phyloP scores from a whole-genome alignment of 1,140 invertebrate species.

The Hyposmocoma kahamanoa region DNA sequence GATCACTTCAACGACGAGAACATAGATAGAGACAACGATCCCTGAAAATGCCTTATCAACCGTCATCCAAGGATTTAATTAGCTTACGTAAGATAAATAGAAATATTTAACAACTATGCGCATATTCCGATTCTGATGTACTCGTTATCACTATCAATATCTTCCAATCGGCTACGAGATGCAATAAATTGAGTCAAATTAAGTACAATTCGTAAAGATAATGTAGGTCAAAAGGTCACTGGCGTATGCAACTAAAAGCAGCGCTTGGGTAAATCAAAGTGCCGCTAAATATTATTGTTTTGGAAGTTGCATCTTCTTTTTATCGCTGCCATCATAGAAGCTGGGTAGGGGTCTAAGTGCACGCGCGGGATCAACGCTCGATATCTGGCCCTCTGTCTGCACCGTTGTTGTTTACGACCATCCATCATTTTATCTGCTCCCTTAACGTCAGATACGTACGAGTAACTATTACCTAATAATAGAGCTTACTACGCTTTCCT shows the following conservation, averaged over 20 bases:
- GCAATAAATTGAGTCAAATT: too few relatives aligned
- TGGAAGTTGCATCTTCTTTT: slow-evolving; percentile 5
- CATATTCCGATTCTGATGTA: too few relatives aligned
- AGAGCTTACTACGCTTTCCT: slow-evolving; percentile 28
- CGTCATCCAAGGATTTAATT: too few relatives aligned
- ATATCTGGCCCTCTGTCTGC: slow-evolving; percentile 43
- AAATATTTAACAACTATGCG: too few relatives aligned
- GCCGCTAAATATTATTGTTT: slow-evolving; percentile 2
- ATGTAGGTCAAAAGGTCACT: neutral
- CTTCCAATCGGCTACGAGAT: too few relatives aligned
- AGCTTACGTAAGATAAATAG: too few relatives aligned
- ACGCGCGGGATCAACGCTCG: slow-evolving; percentile 53
- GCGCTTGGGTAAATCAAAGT: slow-evolving; percentile 7
- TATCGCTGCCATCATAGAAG: slow-evolving; percentile 26
- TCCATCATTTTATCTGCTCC: slow-evolving; percentile 46
- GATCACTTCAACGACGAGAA: slow-evolving; percentile 34
- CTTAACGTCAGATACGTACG: too few relatives aligned
- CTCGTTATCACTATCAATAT: too few relatives aligned
- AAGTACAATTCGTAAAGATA: too few relatives aligned
- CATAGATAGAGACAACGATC: slow-evolving; percentile 25
- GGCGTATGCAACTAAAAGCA: neutral
- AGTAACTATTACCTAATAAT: slow-evolving; percentile 58
- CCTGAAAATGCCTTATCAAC: slow-evolving; percentile 21
- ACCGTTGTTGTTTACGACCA: slow-evolving; percentile 57
- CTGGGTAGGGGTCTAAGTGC: slow-evolving; percentile 43